Evolutionary conservation across 1,140 invertebrate genomes (phyloP), one percentile per base, ranked within the genome.

Genomic region (Bicyclus anynana): DNA sequence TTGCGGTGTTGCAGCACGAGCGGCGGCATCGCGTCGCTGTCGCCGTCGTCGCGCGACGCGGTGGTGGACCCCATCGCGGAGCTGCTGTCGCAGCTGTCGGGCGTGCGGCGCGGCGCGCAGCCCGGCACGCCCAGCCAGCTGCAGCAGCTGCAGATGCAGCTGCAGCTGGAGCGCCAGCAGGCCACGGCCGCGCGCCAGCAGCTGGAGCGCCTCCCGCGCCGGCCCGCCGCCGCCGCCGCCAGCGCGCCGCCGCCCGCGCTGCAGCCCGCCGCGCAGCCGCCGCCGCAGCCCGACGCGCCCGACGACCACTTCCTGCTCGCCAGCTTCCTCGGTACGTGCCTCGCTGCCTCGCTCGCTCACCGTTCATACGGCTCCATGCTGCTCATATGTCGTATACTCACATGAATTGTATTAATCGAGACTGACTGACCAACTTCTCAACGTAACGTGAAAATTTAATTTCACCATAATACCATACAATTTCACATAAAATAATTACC

Each of bases 51-150:
- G 77, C 93, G 96, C 69, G 97, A 98, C 80, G 93, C 95, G 65
- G 93, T 93, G 62, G 95, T 96, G 77, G 97, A 99, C 92, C 97
- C 97, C 50, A 98, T 99, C 68, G 95, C 96, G 35, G 97, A 98
- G 90, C 90, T 98, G 62, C 90, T 98, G 53, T 97, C 96, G 49
- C 97, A 98, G 89, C 91, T 98, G 72, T 97, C 96, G 18, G 96
- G 96, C 61, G 96, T 97, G 61, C 91, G 96, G 68, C 92, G 96
- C 85, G 91, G 77, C 89, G 90, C 74, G 83, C 81, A 82, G 71
- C 77, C 91, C 53, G 91, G 92, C 65, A 92, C 93, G 69, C 93
- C 94, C 59, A 93, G 94, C 56, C 95, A 96, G 82, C 89, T 96
- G 77, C 95, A 96, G 82, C 95, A 97, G 75, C 87, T 97, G 67